A percentile compares a stretch with the other conserved stretches of the same genome.
Evolutionary conservation across 2,888 invertebrate species (phyloP).

Genomic region (Acrobasis repandana): DNA sequence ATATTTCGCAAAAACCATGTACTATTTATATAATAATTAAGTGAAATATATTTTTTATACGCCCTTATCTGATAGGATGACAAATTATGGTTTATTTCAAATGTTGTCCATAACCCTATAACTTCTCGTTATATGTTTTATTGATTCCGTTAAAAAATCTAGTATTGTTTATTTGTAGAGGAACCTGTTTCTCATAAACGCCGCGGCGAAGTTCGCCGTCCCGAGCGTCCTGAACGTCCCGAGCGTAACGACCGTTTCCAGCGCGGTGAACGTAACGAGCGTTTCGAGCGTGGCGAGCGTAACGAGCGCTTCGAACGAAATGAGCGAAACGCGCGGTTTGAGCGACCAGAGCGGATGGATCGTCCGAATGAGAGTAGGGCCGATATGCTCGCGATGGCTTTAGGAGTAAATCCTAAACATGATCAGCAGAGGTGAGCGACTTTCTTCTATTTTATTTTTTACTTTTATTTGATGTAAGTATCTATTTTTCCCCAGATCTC

Average conservation of each 20-base stretch:
- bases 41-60: no score
- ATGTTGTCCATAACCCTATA: no score
- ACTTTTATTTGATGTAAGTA: no score
- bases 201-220: conserved; percentile 5
- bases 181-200: conserved; percentile 27
- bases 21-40: no score
- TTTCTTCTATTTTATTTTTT: background rate
- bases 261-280: background rate
- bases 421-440: conserved; percentile 48
- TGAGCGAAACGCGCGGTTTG: background rate
- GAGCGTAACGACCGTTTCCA: background rate
- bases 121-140: no score
- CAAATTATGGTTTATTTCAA: no score
- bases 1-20: no score
- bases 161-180: conserved; percentile 11
- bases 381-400: conserved; percentile 81
- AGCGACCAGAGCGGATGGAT: conserved; percentile 28
- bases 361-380: conserved; percentile 46
- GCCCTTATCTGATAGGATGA: no score
- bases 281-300: conserved; percentile 20
- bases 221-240: background rate
- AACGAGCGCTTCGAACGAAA: conserved; percentile 27
- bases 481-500: no score
- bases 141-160: no score
- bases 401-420: conserved; percentile 77